Conservation (phyloP, 1,140 invertebrate species). For the Zaprionus ornatus region DNA sequence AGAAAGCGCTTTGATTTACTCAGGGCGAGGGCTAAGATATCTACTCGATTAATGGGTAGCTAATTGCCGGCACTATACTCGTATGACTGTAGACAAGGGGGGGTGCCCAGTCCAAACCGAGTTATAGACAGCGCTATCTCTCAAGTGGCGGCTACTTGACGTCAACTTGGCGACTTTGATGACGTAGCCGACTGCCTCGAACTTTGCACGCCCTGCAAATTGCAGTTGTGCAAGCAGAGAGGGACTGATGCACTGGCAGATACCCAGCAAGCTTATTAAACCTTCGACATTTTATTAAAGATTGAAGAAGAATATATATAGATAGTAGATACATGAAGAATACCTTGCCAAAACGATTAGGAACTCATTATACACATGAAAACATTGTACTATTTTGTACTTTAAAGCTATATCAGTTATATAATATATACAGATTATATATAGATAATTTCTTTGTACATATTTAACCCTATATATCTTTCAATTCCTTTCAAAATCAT, state of each 20-base stretch:
- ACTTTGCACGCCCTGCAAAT: constrained; percentile 16
- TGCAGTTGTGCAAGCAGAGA: too few species aligned
- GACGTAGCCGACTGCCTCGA: constrained; percentile 6
- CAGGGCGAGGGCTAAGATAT: constrained; percentile 37
- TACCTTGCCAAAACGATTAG: too few species aligned
- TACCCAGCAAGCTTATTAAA: neutral
- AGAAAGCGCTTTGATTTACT: constrained; percentile 20
- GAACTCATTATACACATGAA: too few species aligned
- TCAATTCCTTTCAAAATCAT: neutral
- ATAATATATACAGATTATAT: too few species aligned
- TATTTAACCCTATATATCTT: too few species aligned
- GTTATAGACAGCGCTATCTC: constrained; percentile 11
- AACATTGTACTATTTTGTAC: too few species aligned
- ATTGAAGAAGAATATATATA: too few species aligned
- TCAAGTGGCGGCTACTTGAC: constrained; percentile 31
- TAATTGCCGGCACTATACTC: constrained; percentile 42
- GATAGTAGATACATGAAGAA: too few species aligned
- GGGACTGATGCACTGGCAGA: neutral
- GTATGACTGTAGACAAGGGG: neutral
- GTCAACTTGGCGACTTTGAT: neutral
- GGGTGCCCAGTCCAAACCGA: neutral
- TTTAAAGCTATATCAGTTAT: too few species aligned
- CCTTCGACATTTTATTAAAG: too few species aligned
- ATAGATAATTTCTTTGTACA: too few species aligned
- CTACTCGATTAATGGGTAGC: constrained; percentile 63